phyloP scores from a whole-genome alignment of 2,797 vertebrate genomes.

The Alcedo atthis region DNA sequence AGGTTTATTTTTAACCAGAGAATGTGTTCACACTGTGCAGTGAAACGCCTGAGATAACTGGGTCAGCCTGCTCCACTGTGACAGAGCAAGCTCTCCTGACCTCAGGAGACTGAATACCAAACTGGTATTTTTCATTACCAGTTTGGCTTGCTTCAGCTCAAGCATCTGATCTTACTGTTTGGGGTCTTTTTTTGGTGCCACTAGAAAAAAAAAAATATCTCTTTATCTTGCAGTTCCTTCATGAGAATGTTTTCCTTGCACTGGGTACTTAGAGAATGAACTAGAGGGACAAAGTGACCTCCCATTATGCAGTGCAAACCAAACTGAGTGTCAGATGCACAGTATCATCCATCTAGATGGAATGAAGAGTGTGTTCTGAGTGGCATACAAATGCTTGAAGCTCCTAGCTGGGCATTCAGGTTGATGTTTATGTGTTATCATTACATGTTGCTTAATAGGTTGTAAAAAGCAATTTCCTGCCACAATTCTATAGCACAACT shows the following conservation, averaged over 20 bases:
- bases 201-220: background rate
- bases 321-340: background rate
- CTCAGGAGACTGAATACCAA: background rate
- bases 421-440: background rate
- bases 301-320: background rate
- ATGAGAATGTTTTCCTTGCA: background rate
- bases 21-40: background rate
- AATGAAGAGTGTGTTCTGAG: background rate
- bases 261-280: background rate
- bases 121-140: background rate
- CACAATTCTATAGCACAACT: background rate
- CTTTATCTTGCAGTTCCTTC: background rate
- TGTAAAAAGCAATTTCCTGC: background rate
- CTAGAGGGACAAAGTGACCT: background rate
- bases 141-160: background rate
- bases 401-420: background rate
- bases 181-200: background rate
- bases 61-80: background rate
- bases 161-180: background rate
- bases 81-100: background rate
- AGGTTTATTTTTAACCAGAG: conserved; percentile 57
- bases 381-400: background rate
- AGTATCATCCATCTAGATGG: background rate
- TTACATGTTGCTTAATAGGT: background rate
- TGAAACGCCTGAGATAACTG: conserved; percentile 1